Conservation (phyloP, 1,140 invertebrate genomes). For the Ips typographus region DNA sequence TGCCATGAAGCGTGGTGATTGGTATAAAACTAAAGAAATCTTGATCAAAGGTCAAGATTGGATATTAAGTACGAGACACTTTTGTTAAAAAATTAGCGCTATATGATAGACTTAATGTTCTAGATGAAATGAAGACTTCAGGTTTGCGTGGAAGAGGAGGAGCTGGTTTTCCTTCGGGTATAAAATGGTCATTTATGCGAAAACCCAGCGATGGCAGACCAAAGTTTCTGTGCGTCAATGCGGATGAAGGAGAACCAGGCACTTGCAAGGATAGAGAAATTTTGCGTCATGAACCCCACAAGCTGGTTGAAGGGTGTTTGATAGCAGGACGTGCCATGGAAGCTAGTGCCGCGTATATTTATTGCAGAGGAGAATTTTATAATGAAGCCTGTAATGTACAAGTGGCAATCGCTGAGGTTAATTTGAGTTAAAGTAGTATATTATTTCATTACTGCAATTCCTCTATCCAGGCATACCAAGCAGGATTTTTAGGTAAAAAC, state of each 20-base stretch:
- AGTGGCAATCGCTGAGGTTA: conserved; percentile 88
- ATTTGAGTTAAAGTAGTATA: no score
- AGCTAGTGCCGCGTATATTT: conserved; percentile 97
- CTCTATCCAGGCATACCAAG: conserved; percentile 76
- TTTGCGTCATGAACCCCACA: conserved; percentile 98
- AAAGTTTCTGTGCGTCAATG: conserved; percentile 97
- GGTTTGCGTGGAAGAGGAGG: conserved; percentile 95
- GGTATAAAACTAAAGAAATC: background rate
- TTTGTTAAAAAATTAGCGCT: no score
- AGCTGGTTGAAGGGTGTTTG: conserved; percentile 87
- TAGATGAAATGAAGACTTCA: conserved; percentile 91
- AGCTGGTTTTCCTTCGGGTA: conserved; percentile 97
- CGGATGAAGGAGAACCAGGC: conserved; percentile 98
- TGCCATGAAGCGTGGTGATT: background rate
- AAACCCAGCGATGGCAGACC: conserved; percentile 96
- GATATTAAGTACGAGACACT: background rate
- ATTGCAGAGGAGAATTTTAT: conserved; percentile 99
- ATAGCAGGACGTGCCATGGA: conserved; percentile 96
- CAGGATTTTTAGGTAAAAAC: conserved; percentile 68
- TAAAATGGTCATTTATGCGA: conserved; percentile 99
- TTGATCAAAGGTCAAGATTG: background rate
- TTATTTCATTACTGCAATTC: no score
- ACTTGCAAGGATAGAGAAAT: conserved; percentile 99
- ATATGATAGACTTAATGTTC: background rate
- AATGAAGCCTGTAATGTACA: conserved; percentile 99